These are phyloP conservation scores for Tarsius wallacei DNA, from an alignment of 2,797 vertebrate species.

Conservation along the genomic window DNA sequence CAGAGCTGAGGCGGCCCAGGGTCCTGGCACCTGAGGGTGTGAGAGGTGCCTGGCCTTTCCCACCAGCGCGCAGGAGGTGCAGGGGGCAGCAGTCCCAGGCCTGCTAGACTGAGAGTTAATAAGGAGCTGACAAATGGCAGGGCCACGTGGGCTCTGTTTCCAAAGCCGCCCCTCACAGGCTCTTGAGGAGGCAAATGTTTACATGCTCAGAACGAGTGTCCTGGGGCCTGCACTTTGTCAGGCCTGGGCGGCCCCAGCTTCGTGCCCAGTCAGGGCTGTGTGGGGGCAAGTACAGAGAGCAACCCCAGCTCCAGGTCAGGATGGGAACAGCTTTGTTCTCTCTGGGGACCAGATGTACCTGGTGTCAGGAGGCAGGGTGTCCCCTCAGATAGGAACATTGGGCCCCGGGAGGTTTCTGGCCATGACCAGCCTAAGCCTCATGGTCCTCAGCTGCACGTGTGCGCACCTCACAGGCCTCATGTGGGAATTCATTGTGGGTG, in stretches of 20 bases:
- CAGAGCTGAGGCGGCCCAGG: too few species aligned
- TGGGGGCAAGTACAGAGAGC: neutral
- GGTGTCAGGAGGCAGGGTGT: neutral
- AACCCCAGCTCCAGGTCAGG: neutral
- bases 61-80: neutral
- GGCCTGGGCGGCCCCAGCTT: constrained; percentile 90
- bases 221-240: constrained; percentile 94
- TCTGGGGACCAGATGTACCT: neutral
- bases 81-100: constrained; percentile 89
- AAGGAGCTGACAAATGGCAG: constrained; percentile 95
- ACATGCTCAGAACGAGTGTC: constrained; percentile 95
- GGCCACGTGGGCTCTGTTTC: constrained; percentile 86
- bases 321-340: neutral
- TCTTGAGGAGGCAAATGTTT: constrained; percentile 94
- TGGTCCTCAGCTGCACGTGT: neutral
- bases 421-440: neutral
- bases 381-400: neutral
- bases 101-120: constrained; percentile 95
- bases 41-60: neutral
- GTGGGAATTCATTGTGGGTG: rapidly evolving
- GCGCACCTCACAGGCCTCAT: too few species aligned
- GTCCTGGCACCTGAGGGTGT: neutral
- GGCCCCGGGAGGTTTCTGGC: too few species aligned
- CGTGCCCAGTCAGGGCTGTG: neutral
- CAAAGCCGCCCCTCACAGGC: constrained; percentile 81